Percentiles rank a stretch among this genome's conserved stretches.
Evolutionary conservation across 2,888 invertebrate genomes (phyloP).

Genomic region (Acanthacorydalis orientalis): DNA sequence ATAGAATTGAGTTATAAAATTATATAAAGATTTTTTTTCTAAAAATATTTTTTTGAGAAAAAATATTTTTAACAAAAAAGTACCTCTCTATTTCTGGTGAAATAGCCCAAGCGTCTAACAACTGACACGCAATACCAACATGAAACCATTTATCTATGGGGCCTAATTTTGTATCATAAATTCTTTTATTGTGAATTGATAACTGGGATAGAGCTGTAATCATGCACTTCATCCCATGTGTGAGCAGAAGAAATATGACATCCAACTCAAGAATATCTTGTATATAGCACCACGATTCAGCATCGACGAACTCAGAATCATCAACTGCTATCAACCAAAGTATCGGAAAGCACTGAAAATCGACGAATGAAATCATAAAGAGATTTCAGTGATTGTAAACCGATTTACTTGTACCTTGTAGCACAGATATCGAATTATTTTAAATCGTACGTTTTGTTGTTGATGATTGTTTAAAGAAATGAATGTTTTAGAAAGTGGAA

Average conservation of each 20-base stretch:
- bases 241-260: conserved; percentile 26
- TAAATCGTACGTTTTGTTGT: conserved; percentile 10
- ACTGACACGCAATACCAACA: conserved; percentile 42
- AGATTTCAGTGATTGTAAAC: too few species aligned
- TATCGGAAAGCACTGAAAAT: conserved; percentile 12
- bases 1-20: too few species aligned
- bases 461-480: conserved; percentile 13
- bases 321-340: conserved; percentile 34
- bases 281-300: conserved; percentile 34
- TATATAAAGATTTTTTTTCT: background rate
- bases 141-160: conserved; percentile 41
- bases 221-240: conserved; percentile 12
- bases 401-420: too few species aligned
- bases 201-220: conserved; percentile 3
- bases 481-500: conserved; percentile 18
- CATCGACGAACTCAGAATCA: conserved; percentile 39
- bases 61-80: background rate
- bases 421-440: too few species aligned
- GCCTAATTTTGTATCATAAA: conserved; percentile 24
- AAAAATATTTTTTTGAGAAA: background rate
- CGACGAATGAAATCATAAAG: background rate
- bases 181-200: conserved; percentile 15
- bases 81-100: conserved; percentile 47
- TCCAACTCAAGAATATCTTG: conserved; percentile 28
- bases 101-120: conserved; percentile 41